Conservation (phyloP, 2,888 invertebrate genomes). For the Timema podura region DNA sequence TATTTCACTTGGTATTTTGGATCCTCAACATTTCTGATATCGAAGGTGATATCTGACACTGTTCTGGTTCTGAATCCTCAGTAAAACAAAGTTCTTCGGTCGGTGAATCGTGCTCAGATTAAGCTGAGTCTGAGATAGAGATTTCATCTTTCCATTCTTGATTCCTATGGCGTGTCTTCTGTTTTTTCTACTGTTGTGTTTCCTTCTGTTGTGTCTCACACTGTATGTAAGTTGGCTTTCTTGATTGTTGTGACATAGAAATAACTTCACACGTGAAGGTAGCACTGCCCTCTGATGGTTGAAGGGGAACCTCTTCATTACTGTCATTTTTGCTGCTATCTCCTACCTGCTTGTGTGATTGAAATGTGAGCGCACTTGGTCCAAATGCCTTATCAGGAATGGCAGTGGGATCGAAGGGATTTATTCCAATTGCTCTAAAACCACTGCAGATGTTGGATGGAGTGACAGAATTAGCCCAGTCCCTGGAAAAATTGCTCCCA, state of each 20-base stretch:
- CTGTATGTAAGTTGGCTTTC: not conserved
- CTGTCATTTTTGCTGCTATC: not conserved
- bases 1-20: not conserved
- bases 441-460: slow-evolving; percentile 2
- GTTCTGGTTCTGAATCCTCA: not conserved
- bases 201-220: not conserved
- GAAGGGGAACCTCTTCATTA: not conserved
- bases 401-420: slow-evolving; percentile 4
- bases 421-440: not conserved
- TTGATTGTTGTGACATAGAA: not conserved
- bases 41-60: not conserved
- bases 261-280: not conserved
- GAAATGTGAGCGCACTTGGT: slow-evolving; percentile 1
- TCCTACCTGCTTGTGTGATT: not conserved
- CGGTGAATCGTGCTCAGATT: slow-evolving; percentile 10
- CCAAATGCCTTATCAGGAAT: not conserved
- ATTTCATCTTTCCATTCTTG: not conserved
- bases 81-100: not conserved
- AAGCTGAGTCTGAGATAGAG: not conserved
- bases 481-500: not conserved
- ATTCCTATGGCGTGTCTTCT: not conserved
- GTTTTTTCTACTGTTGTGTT: not conserved
- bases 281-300: not conserved
- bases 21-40: not conserved
- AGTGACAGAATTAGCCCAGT: not conserved